Base-by-base conservation (phyloP, 2,888 invertebrate species). In the Dione vanillae region DNA sequence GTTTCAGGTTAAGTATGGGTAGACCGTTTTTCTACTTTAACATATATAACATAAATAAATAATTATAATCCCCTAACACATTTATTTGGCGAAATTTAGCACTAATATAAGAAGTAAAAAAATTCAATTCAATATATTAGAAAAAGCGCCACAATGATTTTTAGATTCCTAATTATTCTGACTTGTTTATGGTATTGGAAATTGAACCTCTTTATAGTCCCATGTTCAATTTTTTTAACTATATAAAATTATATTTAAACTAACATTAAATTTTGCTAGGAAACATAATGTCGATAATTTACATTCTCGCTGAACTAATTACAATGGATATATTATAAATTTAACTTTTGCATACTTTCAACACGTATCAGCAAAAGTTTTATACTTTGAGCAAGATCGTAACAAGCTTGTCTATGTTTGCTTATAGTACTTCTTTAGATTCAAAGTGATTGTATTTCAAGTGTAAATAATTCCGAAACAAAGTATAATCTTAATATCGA, bases 1-100 rank as follows among this genome's bases (percentile, higher is more conserved):
- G 61, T 61, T n/a, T 61, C 59, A 27, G 43, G 59, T 61, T 61
- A 61, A 61, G n/a, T 6, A 6, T 43, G 14, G 43, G 27, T 14
- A 14, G 10, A 3, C 11, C n/a, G 54, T 16, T 16, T 40, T 37
- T 11, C 3, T 35, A 52, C 8, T 35, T 35, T 56, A n/a, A n/a
- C n/a, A n/a, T n/a, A n/a, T n/a, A n/a, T n/a, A n/a, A n/a, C n/a
- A n/a, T n/a, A n/a, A n/a, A n/a, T n/a, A 56, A n/a, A 37, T 56
- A 5, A n/a, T 52, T 27, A 6, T 11, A 3, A 16, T 35, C 2
- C 11, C 12, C 47, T 47, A 37, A 0, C 1, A 5, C n/a, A 2
- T n/a, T n/a, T n/a, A 54, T 54, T 35, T 16, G n/a, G 27, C 27
- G 27, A 27, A 27, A 27, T 3, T 27, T 27, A 27, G 2, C 27